These are phyloP conservation scores for Grallaria varia DNA, from an alignment of 2,113 vertebrate genomes.

Conservation along the genomic window DNA sequence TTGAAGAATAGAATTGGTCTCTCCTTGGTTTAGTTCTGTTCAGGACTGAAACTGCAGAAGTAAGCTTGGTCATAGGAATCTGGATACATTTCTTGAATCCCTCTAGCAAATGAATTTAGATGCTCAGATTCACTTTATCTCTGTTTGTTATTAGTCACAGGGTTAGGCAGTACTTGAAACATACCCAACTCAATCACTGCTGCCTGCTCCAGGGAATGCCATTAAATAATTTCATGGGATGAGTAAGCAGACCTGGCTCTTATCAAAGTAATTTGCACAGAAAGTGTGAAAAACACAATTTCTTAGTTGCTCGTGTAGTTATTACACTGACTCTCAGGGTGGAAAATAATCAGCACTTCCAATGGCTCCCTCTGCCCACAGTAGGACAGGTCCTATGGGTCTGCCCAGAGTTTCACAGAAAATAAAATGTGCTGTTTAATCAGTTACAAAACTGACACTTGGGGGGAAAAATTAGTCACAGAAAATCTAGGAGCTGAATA, in stretches of 20 bases:
- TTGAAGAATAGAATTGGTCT: background rate
- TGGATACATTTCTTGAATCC: background rate
- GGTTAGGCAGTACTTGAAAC: background rate
- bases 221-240: background rate
- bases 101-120: background rate
- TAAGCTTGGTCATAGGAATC: background rate
- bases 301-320: background rate
- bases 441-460: background rate
- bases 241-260: background rate
- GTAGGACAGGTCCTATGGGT: background rate
- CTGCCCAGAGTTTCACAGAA: background rate
- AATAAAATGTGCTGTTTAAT: background rate
- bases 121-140: background rate
- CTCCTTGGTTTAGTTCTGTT: background rate
- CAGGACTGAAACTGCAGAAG: background rate
- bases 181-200: background rate
- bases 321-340: background rate
- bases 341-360: background rate
- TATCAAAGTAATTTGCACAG: background rate
- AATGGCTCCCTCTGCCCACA: background rate
- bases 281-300: background rate
- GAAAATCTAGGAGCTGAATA: background rate
- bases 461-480: rapidly evolving
- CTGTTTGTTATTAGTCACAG: background rate
- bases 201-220: background rate